These are phyloP conservation scores for Campylomormyrus tamandua DNA, from an alignment of 2,113 vertebrate species.

Conservation along the genomic window DNA sequence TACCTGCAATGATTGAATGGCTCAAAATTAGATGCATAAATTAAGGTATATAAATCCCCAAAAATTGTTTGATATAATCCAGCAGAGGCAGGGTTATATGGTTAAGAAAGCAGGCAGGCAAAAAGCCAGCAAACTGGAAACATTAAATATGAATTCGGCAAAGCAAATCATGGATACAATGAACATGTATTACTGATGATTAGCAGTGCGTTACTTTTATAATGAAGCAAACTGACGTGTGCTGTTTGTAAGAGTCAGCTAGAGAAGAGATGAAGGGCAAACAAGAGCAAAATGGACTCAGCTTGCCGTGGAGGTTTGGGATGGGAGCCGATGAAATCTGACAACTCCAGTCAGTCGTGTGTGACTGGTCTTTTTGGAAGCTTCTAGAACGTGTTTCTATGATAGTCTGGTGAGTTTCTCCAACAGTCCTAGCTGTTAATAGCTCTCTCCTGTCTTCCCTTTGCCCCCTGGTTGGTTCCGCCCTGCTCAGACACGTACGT, in stretches of 20 bases:
- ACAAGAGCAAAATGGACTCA: background rate
- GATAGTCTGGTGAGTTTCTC: background rate
- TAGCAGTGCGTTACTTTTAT: background rate
- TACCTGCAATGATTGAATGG: background rate
- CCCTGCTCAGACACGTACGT: constrained; percentile 80
- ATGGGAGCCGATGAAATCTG: background rate
- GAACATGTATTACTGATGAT: background rate
- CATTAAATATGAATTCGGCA: background rate
- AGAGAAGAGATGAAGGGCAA: background rate
- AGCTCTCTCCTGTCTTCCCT: background rate
- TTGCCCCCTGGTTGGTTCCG: background rate
- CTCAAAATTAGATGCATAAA: background rate
- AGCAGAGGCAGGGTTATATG: background rate
- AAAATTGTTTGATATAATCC: background rate
- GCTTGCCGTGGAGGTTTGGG: background rate
- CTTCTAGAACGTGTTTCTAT: background rate
- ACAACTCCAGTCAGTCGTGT: background rate
- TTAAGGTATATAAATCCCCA: background rate
- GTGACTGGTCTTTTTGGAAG: background rate
- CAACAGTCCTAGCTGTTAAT: background rate
- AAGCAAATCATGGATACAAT: background rate
- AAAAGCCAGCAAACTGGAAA: background rate
- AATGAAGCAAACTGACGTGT: background rate
- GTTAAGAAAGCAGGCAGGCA: background rate
- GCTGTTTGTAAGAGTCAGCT: background rate